Base-by-base conservation (phyloP, 2,888 invertebrate species). In the Thecophora atra region DNA sequence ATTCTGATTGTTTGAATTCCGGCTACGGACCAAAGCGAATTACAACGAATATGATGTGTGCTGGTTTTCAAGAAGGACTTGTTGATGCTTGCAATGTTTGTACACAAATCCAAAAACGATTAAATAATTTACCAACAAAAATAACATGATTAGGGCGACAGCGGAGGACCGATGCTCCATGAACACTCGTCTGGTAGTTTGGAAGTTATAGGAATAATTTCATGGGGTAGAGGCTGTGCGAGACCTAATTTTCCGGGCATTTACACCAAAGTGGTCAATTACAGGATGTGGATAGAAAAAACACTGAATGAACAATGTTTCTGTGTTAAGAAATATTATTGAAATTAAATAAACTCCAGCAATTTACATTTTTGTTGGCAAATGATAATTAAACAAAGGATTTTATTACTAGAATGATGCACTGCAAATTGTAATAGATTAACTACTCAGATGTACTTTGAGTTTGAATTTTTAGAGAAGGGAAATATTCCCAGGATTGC, bases 11-110 rank as follows among this genome's bases (percentile, higher is more conserved):
- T 81, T 87, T 89, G 11, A 88, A 89, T 42, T 91, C 92, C 0
- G 91, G 91, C 0, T 93, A 93, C 79, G 91, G 91, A 0, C 88
- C 89, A 24, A 87, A 89, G 72, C 91, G 91, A 78, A 90, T 93
- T 73, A 92, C 92, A 0, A 90, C 91, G 19, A 91, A 92, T 75
- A 93, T 94, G 92, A 89, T 94, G 80, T 94, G 94, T 82, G 93
- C 93, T 15, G 93, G 93, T 70, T 92, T 91, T 76, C 88, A 90
- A 0, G 89, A 91, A 42, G 91, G 91, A 28, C 84, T 87, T 78
- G 87, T 89, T 17, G 94, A 94, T 81, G 91, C 93, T 8, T 94
- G 94, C 81, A 91, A 89, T 80, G 90, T 89, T 37, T 37, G 37
- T 37, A 37, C 37, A 37, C 37, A 37, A 30, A 30, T 30, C 4